Base-by-base conservation (phyloP, 2,113 vertebrate species). In the Syrmaticus mikado region DNA sequence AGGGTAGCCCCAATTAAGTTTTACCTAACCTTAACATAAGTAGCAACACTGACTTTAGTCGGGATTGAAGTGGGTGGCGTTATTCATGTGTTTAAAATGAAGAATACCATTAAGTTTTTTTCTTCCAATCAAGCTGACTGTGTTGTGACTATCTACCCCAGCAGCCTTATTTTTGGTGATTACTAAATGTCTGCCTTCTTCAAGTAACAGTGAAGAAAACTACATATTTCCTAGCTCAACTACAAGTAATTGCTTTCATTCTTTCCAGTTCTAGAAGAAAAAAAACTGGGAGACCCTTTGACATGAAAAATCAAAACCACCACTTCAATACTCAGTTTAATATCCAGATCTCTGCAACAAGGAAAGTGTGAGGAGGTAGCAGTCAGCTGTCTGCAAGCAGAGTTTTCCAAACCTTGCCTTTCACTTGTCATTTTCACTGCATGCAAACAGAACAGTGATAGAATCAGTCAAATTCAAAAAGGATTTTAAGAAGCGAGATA, bases 361-460 rank as follows among this genome's bases (percentile, higher is more conserved):
- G 36, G 24, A 20, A 66, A 70, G 16, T 16, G 36, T 34, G 40
- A 68, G 57, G 53, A 77, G 34, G 74, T 9, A 82, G 50, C 65
- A 86, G 55, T 41, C 73, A 66, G 34, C 43, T 73, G 17, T 76
- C 83, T 72, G 28, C 70, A 75, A 80, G 30, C 43, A 43, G 2
- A 0, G 6, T 22, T 45, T 58, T 74, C 83, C 74, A 79, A 87
- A 50, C 17, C 40, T 73, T 78, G 55, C 27, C 58, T 90, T 92
- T 90, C 28, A 75, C 66, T 20, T 41, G 28, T 34, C 2, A 0
- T 70, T 87, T 60, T 84, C 1, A 58, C 76, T 61, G 40, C 13
- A 22, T 11, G 0, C 4, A 18, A 28, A 28, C 45, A 76, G 70
- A 71, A 41, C 43, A 61, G 74, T 0, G 0, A 38, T 43, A 8